Evolutionary conservation across 2,113 vertebrate species (phyloP), one percentile per base, ranked within the genome.

Genomic region (Nettapus auritus): DNA sequence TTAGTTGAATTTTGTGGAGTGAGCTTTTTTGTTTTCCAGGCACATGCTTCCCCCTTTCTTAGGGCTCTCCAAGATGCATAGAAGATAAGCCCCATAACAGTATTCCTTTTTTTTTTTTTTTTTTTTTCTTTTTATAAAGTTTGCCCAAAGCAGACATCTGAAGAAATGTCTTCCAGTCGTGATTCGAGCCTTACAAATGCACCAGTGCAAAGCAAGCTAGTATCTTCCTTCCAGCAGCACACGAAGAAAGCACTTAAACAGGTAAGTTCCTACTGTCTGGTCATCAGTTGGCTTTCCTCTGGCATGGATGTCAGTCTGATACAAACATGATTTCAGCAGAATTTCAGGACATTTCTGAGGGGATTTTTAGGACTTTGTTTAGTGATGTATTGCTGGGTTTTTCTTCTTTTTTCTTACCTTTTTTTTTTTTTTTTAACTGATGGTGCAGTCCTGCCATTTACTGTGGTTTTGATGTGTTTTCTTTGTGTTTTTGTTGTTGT

Each of bases 181-280:
- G 98, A 98, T 91, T 97, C 97, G 7, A 98, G 97, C 97, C 97
- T 98, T 96, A 97, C 95, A 69, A 98, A 97, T 90, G 87, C 98
- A 88, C 92, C 98, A 3, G 97, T 98, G 93, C 98, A 98, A 91
- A 98, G 97, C 98, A 98, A 98, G 95, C 95, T 98, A 88, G 98
- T 98, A 94, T 98, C 98, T 98, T 98, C 98, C 97, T 98, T 98
- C 89, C 98, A 98, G 96, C 98, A 98, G 77, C 98, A 98, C 97
- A 98, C 98, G 97, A 98, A 98, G 98, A 98, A 98, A 98, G 98
- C 98, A 90, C 98, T 98, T 93, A 98, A 98, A 94, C 98, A 98
- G 98, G 98, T 98, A 98, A 97, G 98, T 52, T 82, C 50, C 25
- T 74, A 76, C 87, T 92, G 53, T 78, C 76, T 84, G 23, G 14